Base-by-base conservation (phyloP, 2,797 vertebrate species). In the Microctenopoma stevenorrisi region DNA sequence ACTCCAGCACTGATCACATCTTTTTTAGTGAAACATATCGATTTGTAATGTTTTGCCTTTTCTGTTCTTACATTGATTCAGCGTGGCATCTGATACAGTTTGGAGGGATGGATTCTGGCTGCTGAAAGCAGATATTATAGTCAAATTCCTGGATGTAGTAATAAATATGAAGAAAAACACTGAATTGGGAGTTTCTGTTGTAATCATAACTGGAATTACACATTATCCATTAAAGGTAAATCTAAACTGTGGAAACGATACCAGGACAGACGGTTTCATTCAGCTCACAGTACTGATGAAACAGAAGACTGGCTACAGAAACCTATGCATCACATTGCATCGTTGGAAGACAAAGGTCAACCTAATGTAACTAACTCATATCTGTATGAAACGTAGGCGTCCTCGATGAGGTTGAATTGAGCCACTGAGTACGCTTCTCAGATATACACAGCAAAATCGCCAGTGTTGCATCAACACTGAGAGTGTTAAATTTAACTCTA, bases 1-100 rank as follows among this genome's bases (percentile, higher is more conserved):
- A 22, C 62, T 71, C 44, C 48, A 22, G 61, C 56, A 16, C 13
- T 52, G 64, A 74, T 64, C 58, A 64, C 63, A 52, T 82, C 46
- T 68, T 65, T 35, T 63, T 62, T 62, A 67, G 74, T 60, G 83
- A 78, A 86, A 81, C 72, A 58, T 67, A 85, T 86, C 67, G 81
- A 86, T 76, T 69, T 79, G 77, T 68, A 64, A 83, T 83, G 78
- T 78, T 86, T 86, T 70, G 75, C 61, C 62, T 66, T 79, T 68
- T 71, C 42, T 72, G 44, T 62, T 73, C 57, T 70, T 16, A 60
- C 67, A 88, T 90, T 78, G 88, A 90, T 85, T 59, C 76, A 55
- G 38, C 28, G 9, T 26, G 74, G 9, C 22, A 88, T 76, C 49
- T 68, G 83, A 88, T 90, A 83, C 81, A 81, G 66, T 79, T 43